Percentiles rank a stretch among this genome's conserved stretches.
phyloP scores from a whole-genome alignment of 1,140 invertebrate genomes.

The Drosophila cardini region DNA sequence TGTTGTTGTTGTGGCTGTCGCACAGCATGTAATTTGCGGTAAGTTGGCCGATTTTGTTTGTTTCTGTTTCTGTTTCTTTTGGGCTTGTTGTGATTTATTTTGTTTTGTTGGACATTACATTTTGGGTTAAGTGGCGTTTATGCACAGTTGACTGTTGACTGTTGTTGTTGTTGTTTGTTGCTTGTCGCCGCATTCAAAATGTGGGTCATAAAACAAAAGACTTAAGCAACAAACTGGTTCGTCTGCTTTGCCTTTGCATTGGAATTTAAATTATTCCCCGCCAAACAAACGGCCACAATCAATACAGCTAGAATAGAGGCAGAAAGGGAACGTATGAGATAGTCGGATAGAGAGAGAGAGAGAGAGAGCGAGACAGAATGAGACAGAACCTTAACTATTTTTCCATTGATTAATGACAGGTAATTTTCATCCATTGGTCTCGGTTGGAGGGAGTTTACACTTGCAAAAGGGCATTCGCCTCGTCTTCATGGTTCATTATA shows the following conservation, averaged over 20 bases:
- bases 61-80: slow-evolving; percentile 42
- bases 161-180: background rate
- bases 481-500: slow-evolving; percentile 68
- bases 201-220: slow-evolving; percentile 70
- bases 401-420: slow-evolving; percentile 70
- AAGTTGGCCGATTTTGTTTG: slow-evolving; percentile 41
- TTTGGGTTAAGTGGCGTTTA: slow-evolving; percentile 70
- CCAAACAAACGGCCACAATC: slow-evolving; percentile 16
- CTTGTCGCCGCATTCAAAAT: slow-evolving; percentile 39
- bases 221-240: slow-evolving; percentile 73
- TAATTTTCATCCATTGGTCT: slow-evolving; percentile 35
- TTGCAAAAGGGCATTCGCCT: slow-evolving; percentile 49
- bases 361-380: background rate
- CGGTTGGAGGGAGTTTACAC: slow-evolving; percentile 20
- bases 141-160: slow-evolving; percentile 55
- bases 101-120: slow-evolving; percentile 57
- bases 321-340: too few species aligned
- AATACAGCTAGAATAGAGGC: background rate
- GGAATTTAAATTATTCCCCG: slow-evolving; percentile 69
- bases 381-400: slow-evolving; percentile 55
- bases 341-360: slow-evolving; percentile 3
- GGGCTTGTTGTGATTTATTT: slow-evolving; percentile 72
- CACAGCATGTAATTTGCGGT: slow-evolving; percentile 74
- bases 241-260: slow-evolving; percentile 46
- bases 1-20: slow-evolving; percentile 32